Conservation (phyloP, 2,888 invertebrate species). For the Macrophya alboannulata region DNA sequence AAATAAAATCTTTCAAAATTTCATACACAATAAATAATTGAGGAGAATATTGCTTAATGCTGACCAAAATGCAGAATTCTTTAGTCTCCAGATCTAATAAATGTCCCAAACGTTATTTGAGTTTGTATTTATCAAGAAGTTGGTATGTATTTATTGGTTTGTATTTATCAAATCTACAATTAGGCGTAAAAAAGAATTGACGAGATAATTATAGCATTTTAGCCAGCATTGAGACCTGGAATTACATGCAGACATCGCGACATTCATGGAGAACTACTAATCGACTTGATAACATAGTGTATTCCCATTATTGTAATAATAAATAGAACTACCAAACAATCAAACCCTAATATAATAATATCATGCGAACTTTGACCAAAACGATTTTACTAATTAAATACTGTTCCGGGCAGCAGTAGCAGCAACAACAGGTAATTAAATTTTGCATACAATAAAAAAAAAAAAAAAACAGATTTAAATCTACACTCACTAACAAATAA, state of each 20-base stretch:
- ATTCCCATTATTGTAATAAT: constrained; percentile 42
- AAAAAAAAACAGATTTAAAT: constrained; percentile 32
- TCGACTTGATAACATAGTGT: constrained; percentile 61
- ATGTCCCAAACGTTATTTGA: not conserved
- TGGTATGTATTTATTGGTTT: no score
- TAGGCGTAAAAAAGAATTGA: not conserved
- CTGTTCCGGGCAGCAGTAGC: constrained; percentile 4
- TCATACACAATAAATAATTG: constrained; percentile 25
- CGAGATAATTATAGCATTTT: constrained; percentile 61
- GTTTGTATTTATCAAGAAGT: not conserved
- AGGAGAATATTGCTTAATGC: constrained; percentile 14
- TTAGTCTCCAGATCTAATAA: not conserved
- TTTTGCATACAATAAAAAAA: constrained; percentile 46
- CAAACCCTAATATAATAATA: constrained; percentile 18
- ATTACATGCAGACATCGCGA: constrained; percentile 72
- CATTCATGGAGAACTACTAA: constrained; percentile 70
- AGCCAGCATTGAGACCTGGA: constrained; percentile 67
- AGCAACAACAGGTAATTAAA: constrained; percentile 8
- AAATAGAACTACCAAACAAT: constrained; percentile 65
- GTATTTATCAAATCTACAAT: not conserved
- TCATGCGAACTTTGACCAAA: constrained; percentile 71
- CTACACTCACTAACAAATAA: constrained; percentile 2
- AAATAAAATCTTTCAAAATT: constrained; percentile 1
- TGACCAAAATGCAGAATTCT: constrained; percentile 10
- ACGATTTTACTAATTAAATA: constrained; percentile 44